Percentiles rank a stretch among this genome's conserved stretches.
Evolutionary conservation across 2,113 vertebrate species (phyloP).

Genomic region (Hydropotes inermis): DNA sequence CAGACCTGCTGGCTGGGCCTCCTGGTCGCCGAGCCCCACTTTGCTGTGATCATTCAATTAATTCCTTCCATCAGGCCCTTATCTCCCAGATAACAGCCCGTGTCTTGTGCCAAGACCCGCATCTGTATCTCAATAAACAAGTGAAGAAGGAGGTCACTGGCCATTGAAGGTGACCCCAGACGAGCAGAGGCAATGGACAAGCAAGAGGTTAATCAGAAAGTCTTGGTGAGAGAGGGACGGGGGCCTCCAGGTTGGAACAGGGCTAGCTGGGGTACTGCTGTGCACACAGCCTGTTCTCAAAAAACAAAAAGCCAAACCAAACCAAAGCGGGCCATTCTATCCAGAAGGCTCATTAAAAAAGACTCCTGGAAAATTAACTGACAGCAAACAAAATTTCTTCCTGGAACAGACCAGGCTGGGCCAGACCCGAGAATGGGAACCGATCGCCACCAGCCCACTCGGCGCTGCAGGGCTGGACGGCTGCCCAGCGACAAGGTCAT

Average conservation of each 20-base stretch:
- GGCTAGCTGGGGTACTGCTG: not conserved
- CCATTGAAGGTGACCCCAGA: not conserved
- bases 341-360: not conserved
- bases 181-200: fast-evolving
- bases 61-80: too few species aligned
- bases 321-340: not conserved
- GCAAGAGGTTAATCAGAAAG: not conserved
- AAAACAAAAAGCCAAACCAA: not conserved
- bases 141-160: fast-evolving
- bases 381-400: not conserved
- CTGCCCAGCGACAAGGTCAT: not conserved
- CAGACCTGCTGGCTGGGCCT: not conserved
- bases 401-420: not conserved
- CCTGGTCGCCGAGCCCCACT: not conserved
- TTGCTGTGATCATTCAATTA: not conserved
- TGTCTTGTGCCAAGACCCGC: not conserved
- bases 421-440: not conserved
- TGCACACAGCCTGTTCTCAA: not conserved
- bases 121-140: not conserved
- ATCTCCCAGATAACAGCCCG: fast-evolving
- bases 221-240: fast-evolving
- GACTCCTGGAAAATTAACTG: not conserved
- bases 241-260: not conserved
- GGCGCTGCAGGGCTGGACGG: fast-evolving
- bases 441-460: fast-evolving